phyloP scores from a whole-genome alignment of 2,888 invertebrate genomes.

The Sesia apiformis region DNA sequence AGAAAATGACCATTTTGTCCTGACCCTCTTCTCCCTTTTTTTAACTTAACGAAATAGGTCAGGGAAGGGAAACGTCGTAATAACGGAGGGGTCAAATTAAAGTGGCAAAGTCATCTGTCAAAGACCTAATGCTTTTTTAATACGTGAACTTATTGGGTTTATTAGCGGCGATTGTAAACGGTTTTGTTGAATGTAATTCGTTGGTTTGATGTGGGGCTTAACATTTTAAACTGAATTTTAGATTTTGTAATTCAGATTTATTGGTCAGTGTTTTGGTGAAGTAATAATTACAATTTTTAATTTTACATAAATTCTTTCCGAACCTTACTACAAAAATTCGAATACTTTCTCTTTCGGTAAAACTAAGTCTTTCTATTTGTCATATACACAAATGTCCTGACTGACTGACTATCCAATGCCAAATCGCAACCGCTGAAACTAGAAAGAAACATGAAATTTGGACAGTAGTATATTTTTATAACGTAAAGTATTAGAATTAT shows the following conservation, averaged over 20 bases:
- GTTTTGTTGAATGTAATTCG: conserved; percentile 18
- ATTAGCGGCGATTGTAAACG: conserved; percentile 42
- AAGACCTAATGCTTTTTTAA: conserved; percentile 52
- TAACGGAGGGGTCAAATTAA: conserved; percentile 15
- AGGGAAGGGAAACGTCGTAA: conserved; percentile 6
- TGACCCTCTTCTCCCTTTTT: conserved; percentile 19
- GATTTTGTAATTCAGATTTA: neutral
- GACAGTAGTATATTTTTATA: too few species aligned
- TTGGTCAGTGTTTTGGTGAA: neutral
- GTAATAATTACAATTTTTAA: too few species aligned
- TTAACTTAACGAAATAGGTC: conserved; percentile 7
- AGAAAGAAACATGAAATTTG: too few species aligned
- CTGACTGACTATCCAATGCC: too few species aligned
- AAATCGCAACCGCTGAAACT: too few species aligned
- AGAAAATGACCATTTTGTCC: conserved; percentile 35
- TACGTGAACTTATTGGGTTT: conserved; percentile 51
- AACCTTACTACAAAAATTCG: too few species aligned
- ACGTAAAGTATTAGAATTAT: too few species aligned
- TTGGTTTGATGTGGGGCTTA: conserved; percentile 13
- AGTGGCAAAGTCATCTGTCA: conserved; percentile 35
- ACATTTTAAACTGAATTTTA: conserved; percentile 16
- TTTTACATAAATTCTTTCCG: too few species aligned
- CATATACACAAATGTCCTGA: too few species aligned
- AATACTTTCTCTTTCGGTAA: too few species aligned
- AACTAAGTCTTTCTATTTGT: too few species aligned